A percentile compares a stretch with the other conserved stretches of the same genome.
These are phyloP conservation scores for Neolamprologus caudopunctatus DNA, from an alignment of 2,113 vertebrate species.

Conservation along the genomic window DNA sequence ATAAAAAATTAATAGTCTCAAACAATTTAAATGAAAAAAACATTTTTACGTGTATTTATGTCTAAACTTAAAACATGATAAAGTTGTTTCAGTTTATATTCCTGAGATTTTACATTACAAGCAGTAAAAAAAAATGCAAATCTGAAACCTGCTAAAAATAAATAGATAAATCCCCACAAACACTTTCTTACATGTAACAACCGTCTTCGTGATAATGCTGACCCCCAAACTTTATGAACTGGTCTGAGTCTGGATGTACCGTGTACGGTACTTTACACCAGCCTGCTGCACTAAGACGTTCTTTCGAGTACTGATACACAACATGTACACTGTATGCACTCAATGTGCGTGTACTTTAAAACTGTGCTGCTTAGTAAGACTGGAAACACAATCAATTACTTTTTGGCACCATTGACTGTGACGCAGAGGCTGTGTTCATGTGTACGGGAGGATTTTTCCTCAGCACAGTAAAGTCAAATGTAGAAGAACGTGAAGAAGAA, in stretches of 20 bases:
- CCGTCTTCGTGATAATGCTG: rapidly evolving
- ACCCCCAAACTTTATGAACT: neutral
- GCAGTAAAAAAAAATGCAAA: neutral
- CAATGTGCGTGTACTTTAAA: rapidly evolving
- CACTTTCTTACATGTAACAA: neutral
- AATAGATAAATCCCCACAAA: neutral
- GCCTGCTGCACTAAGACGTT: neutral
- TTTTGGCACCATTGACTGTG: rapidly evolving
- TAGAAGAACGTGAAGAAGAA: neutral
- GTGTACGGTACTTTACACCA: neutral
- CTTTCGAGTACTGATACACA: neutral
- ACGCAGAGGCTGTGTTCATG: neutral
- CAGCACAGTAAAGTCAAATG: neutral
- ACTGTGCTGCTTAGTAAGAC: neutral
- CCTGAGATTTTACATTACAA: neutral
- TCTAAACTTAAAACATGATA: neutral
- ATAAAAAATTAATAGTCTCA: neutral
- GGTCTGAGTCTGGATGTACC: neutral
- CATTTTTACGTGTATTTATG: neutral
- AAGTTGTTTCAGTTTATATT: neutral
- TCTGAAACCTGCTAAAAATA: neutral
- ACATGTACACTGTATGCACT: neutral
- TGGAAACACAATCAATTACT: neutral
- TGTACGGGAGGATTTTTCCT: neutral
- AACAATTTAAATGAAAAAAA: neutral